phyloP scores from a whole-genome alignment of 1,140 invertebrate species.

The Nasonia longicornis region DNA sequence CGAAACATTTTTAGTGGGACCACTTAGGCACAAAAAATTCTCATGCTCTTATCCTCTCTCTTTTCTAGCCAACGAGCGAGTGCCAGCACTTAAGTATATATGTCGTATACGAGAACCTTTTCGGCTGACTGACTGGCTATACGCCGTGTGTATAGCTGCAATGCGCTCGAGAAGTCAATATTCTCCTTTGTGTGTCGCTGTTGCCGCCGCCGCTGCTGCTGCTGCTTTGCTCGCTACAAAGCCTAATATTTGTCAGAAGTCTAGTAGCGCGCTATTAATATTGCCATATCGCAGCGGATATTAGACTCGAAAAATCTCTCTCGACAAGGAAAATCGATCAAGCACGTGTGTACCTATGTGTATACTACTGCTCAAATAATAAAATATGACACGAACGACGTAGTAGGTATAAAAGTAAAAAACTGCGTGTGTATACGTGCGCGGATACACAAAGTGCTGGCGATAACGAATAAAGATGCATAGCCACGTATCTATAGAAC shows the following conservation, averaged over 20 bases:
- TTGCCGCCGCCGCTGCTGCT: too few relatives aligned
- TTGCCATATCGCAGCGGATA: too few relatives aligned
- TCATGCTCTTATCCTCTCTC: not conserved
- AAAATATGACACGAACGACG: too few relatives aligned
- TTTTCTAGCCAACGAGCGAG: not conserved
- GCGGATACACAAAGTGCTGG: not conserved
- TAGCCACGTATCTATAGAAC: not conserved
- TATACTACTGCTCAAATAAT: too few relatives aligned
- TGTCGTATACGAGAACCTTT: not conserved
- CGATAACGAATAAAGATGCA: not conserved
- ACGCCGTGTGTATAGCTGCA: not conserved
- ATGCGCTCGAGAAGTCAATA: not conserved
- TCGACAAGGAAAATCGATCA: conserved; percentile 22
- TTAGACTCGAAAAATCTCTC: not conserved
- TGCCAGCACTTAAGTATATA: not conserved
- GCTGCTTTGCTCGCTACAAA: not conserved
- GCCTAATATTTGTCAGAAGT: not conserved
- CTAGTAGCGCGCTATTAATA: too few relatives aligned
- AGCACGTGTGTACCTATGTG: not conserved
- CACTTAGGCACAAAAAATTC: conserved; percentile 22
- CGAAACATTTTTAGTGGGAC: not conserved
- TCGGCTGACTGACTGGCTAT: not conserved
- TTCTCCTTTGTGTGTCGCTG: not conserved
- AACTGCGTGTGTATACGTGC: too few relatives aligned
- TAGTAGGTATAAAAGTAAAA: too few relatives aligned